Evolutionary conservation across 1,140 invertebrate species (phyloP), one percentile per base, ranked within the genome.

Genomic region (Musca vetustissima): DNA sequence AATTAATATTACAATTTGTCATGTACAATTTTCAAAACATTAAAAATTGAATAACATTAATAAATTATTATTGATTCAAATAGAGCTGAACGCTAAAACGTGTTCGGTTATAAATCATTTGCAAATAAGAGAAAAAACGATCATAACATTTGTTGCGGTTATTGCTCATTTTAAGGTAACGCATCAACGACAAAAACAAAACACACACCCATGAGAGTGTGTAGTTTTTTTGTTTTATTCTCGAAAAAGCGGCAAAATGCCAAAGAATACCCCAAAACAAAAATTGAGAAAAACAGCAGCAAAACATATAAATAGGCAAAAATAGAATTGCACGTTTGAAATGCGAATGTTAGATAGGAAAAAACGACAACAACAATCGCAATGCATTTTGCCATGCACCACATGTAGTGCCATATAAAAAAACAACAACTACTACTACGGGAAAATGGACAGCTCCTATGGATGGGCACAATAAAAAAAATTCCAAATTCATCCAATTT

Each of bases 31-130:
- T 59, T 28, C 4, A 52, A 49, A n/a, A 19, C n/a, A n/a, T n/a
- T 52, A 9, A 22, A n/a, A 28, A 25, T 32, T 24, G 13, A 7
- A 7, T 9, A 43, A 43, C 36, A 43, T 43, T 43, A 43, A 43
- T 2, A 43, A 43, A 43, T 28, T 28, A 32, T 59, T 61, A 61
- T 61, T 43, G 57, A 61, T 61, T 61, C 57, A 43, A 61, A 61
- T 61, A 61, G 57, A 61, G 28, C 57, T 61, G 57, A 61, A 61
- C 57, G 1, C 28, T 7, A 55, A 55, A 52, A 52, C 28, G 36
- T 61, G 57, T 61, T 61, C 28, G 8, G 57, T 19, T 43, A 61
- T 61, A 61, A 61, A 61, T 61, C 57, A 61, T 61, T 28, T 25
- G 14, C 17, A 52, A 49, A 59, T 8, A 28, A n/a, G n/a, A n/a